Evolutionary conservation across 2,888 invertebrate species (phyloP), one percentile per base, ranked within the genome.

Genomic region (Cosmia pyralina): DNA sequence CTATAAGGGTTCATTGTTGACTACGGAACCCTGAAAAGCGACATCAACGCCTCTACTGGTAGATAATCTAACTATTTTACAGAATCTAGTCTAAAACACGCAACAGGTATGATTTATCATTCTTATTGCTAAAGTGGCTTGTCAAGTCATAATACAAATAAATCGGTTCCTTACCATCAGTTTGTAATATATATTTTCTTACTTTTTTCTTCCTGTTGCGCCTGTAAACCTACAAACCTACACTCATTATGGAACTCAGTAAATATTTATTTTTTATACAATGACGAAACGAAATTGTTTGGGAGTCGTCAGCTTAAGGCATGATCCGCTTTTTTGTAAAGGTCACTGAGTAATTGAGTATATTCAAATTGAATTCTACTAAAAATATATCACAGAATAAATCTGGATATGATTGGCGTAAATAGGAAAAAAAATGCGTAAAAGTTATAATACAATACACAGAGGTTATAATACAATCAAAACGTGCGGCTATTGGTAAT

Each of bases 271-370:
- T 59, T 38, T 38, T n/a, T 19, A 59, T 38, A 7, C 8, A 41
- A 15, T 15, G 28, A 59, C 19, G n/a, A n/a, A 57, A 28, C 15
- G 4, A 53, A 48, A 48, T 55, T 41, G 2, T 11, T 0, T 6
- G 22, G 3, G 28, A 0, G 17, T 52, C n/a, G 28, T 34, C 7
- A 64, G 22, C 44, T 52, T 38, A 0, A 66, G 13, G 10, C 52
- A 11, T 15, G 2, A 55, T 38, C 6, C 22, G 11, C 8, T 17
- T 44, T 70, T 72, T 55, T 13, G 41, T 13, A 55, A 72, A 72
- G 53, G 52, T 70, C 22, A 10, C 34, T 6, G 41, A 41, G 52
- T 60, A 63, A 52, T 71, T 72, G 22, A 71, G 15, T 34, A n/a
- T 19, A 53, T 15, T 60, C 15, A 38, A 52, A 62, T 62, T 62